These are phyloP conservation scores for Troides aeacus DNA, from an alignment of 2,888 invertebrate species.

Conservation along the genomic window DNA sequence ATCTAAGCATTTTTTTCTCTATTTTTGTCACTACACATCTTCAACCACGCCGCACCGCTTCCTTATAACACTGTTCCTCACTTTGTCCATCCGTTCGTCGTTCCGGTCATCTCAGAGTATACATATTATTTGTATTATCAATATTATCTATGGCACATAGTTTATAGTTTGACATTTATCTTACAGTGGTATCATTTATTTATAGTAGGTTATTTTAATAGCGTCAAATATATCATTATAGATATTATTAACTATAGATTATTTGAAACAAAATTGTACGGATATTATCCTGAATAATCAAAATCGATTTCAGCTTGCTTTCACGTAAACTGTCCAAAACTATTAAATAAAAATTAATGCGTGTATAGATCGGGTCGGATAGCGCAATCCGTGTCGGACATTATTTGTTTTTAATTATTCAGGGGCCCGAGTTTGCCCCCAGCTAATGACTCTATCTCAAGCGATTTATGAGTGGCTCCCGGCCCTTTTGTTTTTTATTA, in stretches of 20 bases:
- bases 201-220: too few relatives aligned
- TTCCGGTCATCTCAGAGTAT: too few relatives aligned
- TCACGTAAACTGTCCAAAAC: slow-evolving; percentile 42
- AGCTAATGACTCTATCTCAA: slow-evolving; percentile 75
- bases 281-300: slow-evolving; percentile 8
- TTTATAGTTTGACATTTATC: too few relatives aligned
- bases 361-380: slow-evolving; percentile 63
- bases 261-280: slow-evolving; percentile 2
- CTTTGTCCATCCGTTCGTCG: too few relatives aligned
- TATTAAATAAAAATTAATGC: slow-evolving; percentile 69
- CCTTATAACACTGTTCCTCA: too few relatives aligned
- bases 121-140: too few relatives aligned
- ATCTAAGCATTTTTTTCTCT: too few relatives aligned
- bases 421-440: slow-evolving; percentile 66
- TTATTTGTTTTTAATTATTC: slow-evolving; percentile 80
- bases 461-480: slow-evolving; percentile 66
- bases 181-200: too few relatives aligned
- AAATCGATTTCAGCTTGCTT: slow-evolving; percentile 45
- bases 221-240: too few relatives aligned
- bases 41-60: too few relatives aligned
- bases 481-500: slow-evolving; percentile 64
- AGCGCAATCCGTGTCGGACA: slow-evolving; percentile 75
- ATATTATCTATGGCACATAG: too few relatives aligned
- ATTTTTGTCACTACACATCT: too few relatives aligned
- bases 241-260: not conserved